These are phyloP conservation scores for Gallinago stenura DNA, from an alignment of 2,797 vertebrate genomes.

Conservation along the genomic window DNA sequence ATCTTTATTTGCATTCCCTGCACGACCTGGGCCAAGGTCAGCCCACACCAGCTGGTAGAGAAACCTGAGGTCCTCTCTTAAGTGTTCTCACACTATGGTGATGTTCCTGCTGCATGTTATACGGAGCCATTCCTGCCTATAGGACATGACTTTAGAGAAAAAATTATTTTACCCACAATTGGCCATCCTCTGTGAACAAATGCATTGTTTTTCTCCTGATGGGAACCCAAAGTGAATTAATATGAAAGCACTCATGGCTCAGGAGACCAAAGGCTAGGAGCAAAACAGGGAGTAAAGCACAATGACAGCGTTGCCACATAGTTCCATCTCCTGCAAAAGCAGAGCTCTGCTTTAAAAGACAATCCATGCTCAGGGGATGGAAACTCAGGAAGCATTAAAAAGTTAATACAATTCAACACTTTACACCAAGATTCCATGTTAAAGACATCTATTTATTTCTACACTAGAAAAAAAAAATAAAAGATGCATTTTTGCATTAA, in stretches of 20 bases:
- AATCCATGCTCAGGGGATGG: neutral
- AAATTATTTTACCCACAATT: neutral
- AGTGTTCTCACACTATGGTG: neutral
- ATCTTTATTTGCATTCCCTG: neutral
- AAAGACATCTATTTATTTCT: slow-evolving; percentile 44
- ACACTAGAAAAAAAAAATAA: neutral
- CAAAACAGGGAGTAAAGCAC: neutral
- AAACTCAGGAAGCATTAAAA: neutral
- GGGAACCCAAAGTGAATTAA: neutral
- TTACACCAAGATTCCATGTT: neutral
- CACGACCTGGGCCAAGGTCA: neutral
- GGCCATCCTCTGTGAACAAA: neutral
- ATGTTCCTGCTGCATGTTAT: neutral
- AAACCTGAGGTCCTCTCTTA: neutral
- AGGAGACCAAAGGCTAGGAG: neutral
- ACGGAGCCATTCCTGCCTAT: neutral
- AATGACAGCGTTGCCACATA: rapidly evolving
- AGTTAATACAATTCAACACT: slow-evolving; percentile 34
- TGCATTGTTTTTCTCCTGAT: neutral
- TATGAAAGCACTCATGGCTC: neutral
- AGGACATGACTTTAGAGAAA: neutral
- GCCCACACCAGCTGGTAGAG: neutral
- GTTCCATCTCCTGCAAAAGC: neutral
- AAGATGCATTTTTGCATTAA: slow-evolving; percentile 18
- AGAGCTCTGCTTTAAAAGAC: neutral